A percentile compares a stretch with the other conserved stretches of the same genome.
These are phyloP conservation scores for Mesodorylaimus sp. DNA, from an alignment of 2,888 invertebrate species.

Conservation along the genomic window DNA sequence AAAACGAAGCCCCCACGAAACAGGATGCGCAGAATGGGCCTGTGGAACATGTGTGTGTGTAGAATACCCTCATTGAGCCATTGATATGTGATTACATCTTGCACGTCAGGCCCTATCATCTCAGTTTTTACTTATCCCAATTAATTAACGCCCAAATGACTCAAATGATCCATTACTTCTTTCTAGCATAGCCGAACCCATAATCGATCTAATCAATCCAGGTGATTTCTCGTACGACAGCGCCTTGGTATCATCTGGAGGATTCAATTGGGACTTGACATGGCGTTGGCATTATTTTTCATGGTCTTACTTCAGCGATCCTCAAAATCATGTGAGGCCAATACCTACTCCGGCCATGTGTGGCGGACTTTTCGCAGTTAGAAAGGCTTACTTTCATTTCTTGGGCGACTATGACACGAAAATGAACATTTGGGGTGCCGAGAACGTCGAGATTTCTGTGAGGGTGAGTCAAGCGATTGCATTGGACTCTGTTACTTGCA, in stretches of 20 bases:
- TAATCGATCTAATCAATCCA: conserved; percentile 95
- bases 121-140: no score
- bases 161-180: no score
- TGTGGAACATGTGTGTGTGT: no score
- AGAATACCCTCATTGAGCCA: no score
- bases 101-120: no score
- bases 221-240: conserved; percentile 93
- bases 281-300: conserved; percentile 71
- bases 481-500: no score
- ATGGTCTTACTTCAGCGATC: conserved; percentile 44
- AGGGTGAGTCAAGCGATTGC: no score
- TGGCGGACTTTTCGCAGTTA: conserved; percentile 75
- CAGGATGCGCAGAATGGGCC: no score
- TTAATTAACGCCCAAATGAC: no score
- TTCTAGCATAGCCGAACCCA: conserved; percentile 78
- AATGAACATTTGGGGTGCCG: conserved; percentile 99
- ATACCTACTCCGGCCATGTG: conserved; percentile 95
- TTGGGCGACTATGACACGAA: conserved; percentile 94
- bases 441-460: conserved; percentile 85
- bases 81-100: no score
- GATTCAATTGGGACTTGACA: conserved; percentile 97
- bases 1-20: no score
- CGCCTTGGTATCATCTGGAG: conserved; percentile 94
- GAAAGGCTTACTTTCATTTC: conserved; percentile 88
- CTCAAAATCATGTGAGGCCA: conserved; percentile 57